Conservation (phyloP, 1,140 invertebrate species). For the Brachionus asplanchnoidis region DNA sequence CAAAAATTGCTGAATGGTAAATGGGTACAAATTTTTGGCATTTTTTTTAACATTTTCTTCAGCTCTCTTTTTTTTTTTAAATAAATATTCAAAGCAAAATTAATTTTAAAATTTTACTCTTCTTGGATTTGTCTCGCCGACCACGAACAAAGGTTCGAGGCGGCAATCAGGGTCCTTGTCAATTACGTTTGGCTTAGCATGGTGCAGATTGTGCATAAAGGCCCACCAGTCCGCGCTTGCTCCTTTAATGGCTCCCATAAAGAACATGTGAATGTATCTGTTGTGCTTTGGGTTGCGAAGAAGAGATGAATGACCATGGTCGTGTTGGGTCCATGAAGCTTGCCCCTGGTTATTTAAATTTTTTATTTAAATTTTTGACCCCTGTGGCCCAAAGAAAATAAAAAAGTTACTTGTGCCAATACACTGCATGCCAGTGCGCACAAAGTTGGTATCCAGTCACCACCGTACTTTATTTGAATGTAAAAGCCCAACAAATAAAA, state of each 20-base stretch:
- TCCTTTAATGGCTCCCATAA: slow-evolving; percentile 55
- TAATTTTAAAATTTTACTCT: not conserved
- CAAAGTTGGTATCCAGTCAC: slow-evolving; percentile 46
- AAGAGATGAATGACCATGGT: slow-evolving; percentile 56
- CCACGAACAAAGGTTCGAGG: slow-evolving; percentile 54
- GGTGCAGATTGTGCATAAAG: slow-evolving; percentile 57
- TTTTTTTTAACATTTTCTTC: slow-evolving; percentile 44
- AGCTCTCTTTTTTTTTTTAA: not conserved
- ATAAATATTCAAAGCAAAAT: not conserved
- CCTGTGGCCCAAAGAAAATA: not conserved
- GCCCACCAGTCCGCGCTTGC: slow-evolving; percentile 56
- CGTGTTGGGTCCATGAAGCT: slow-evolving; percentile 57
- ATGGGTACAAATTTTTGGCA: slow-evolving; percentile 46
- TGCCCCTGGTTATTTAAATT: slow-evolving; percentile 48
- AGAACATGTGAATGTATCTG: slow-evolving; percentile 51
- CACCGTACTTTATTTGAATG: slow-evolving; percentile 50
- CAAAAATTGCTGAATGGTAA: slow-evolving; percentile 53
- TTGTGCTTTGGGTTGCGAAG: slow-evolving; percentile 50
- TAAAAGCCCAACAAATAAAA: slow-evolving; percentile 50
- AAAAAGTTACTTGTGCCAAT: slow-evolving; percentile 44
- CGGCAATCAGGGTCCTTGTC: slow-evolving; percentile 56
- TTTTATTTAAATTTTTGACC: not conserved
- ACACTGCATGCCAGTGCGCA: slow-evolving; percentile 48
- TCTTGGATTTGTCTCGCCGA: slow-evolving; percentile 47
- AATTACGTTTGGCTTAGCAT: slow-evolving; percentile 57